A percentile compares a stretch with the other conserved stretches of the same genome.
Conservation (phyloP, 2,797 vertebrate genomes). For the Lerista edwardsae region DNA sequence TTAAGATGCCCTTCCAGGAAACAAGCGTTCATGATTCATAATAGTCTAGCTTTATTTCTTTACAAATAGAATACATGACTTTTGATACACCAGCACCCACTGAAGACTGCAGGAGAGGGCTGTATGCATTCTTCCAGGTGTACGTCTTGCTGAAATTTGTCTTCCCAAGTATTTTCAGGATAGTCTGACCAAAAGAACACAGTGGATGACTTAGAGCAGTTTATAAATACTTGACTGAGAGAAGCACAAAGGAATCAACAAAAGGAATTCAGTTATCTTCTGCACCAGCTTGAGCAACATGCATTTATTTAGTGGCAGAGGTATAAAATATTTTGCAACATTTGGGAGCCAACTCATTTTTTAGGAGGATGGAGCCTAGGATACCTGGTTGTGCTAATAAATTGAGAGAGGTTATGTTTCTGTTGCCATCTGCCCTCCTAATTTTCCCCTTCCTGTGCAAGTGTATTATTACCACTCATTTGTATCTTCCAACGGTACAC, state of each 20-base stretch:
- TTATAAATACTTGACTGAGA: neutral
- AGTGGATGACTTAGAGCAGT: neutral
- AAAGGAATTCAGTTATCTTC: neutral
- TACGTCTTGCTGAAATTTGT: neutral
- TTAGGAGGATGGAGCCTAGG: neutral
- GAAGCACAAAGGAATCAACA: neutral
- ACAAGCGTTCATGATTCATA: neutral
- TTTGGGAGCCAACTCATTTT: neutral
- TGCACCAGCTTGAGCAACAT: neutral
- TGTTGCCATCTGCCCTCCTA: too few relatives aligned
- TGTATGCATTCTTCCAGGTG: slow-evolving; percentile 23
- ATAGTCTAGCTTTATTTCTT: neutral
- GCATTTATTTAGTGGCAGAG: neutral
- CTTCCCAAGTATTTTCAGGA: slow-evolving; percentile 42
- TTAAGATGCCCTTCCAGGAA: neutral
- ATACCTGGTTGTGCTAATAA: neutral
- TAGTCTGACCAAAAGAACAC: neutral
- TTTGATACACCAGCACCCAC: neutral
- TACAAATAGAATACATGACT: slow-evolving; percentile 15
- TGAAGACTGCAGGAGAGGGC: slow-evolving; percentile 29
- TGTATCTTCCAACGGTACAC: neutral
- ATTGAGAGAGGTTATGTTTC: too few relatives aligned
- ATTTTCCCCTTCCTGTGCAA: neutral
- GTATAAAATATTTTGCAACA: neutral
- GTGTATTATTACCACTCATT: neutral